These are phyloP conservation scores for Rhamphomyia laevipes DNA, from an alignment of 2,888 invertebrate species.

Conservation along the genomic window DNA sequence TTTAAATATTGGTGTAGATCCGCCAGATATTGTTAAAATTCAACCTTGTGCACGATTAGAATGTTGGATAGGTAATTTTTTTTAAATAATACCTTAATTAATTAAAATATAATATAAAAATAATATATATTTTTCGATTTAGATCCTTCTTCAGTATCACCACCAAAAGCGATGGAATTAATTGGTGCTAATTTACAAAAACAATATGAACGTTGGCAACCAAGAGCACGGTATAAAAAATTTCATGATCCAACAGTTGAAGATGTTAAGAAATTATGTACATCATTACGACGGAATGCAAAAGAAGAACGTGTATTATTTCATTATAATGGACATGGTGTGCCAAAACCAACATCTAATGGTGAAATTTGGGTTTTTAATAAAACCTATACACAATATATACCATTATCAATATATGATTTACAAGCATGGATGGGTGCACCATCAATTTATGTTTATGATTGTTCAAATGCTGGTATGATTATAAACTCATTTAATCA, in stretches of 20 bases:
- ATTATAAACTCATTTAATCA: slow-evolving; percentile 83
- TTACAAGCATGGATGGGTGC: slow-evolving; percentile 99
- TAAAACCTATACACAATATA: slow-evolving; percentile 97
- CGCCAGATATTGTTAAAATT: slow-evolving; percentile 95
- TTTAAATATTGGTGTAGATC: slow-evolving; percentile 98
- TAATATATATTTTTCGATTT: slow-evolving; percentile 7
- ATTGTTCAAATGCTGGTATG: slow-evolving; percentile 96
- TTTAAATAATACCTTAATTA: background rate
- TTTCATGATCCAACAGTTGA: slow-evolving; percentile 95
- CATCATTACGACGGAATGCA: slow-evolving; percentile 86
- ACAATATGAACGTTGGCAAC: slow-evolving; percentile 99
- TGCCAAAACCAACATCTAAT: slow-evolving; percentile 93
- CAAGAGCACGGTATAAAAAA: slow-evolving; percentile 92
- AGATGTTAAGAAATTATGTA: slow-evolving; percentile 94
- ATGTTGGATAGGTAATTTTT: slow-evolving; percentile 83
- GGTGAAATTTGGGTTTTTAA: slow-evolving; percentile 99
- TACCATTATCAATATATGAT: slow-evolving; percentile 96
- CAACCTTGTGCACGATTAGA: slow-evolving; percentile 91
- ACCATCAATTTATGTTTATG: slow-evolving; percentile 98
- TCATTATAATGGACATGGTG: slow-evolving; percentile 99
- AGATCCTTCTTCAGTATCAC: slow-evolving; percentile 81
- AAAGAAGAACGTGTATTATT: slow-evolving; percentile 97
- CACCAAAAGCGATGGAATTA: slow-evolving; percentile 82
- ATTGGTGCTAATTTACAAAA: slow-evolving; percentile 86
- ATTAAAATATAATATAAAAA: background rate